Base-by-base conservation (phyloP, 2,113 vertebrate species). In the Charadrius vociferus region DNA sequence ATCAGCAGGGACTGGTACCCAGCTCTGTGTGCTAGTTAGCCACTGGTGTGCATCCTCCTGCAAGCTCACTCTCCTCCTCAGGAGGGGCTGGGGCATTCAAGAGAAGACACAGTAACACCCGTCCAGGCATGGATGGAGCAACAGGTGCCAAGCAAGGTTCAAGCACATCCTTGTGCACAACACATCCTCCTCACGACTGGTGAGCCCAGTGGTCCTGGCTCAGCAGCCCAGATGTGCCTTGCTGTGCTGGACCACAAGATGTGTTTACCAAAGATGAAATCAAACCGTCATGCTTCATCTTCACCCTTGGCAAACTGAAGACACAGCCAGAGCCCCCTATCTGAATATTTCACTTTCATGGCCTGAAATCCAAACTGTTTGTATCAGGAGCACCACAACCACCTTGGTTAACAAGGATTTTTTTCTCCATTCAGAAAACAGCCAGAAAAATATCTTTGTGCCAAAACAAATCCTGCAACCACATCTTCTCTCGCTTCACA, bases 391-490 rank as follows among this genome's bases (percentile, higher is more conserved):
- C 39, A 43, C 34, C 68, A 27, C 30, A 26, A 14, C 18, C 3
- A 3, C 52, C 70, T 30, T 7, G 37, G 52, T 22, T 63, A 9
- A 18, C 19, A 20, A 10, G 49, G 45, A 19, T 3, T 9, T 27
- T 56, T 61, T 62, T 6, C 50, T 43, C 26, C 36, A 3, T 13
- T 13, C 66, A 79, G 43, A 52, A 61, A 91, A 15, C 21, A 43
- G 34, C 16, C 58, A 63, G 58, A 32, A 56, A 49, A 78, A 29
- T 20, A n/a, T 39, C 32, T 34, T 23, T 0, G 1, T 0, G 2
- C 66, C 39, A 52, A 19, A 88, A 80, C 10, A 59, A 49, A 62
- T 2, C 52, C 49, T 26, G 14, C 45, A 73, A 29, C 13, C 23
- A 10, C 27, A 30, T 4, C 24, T 34, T 6, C 8, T 19, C 36